phyloP scores from a whole-genome alignment of 1,140 invertebrate genomes.

The Medauroidea extradentata region DNA sequence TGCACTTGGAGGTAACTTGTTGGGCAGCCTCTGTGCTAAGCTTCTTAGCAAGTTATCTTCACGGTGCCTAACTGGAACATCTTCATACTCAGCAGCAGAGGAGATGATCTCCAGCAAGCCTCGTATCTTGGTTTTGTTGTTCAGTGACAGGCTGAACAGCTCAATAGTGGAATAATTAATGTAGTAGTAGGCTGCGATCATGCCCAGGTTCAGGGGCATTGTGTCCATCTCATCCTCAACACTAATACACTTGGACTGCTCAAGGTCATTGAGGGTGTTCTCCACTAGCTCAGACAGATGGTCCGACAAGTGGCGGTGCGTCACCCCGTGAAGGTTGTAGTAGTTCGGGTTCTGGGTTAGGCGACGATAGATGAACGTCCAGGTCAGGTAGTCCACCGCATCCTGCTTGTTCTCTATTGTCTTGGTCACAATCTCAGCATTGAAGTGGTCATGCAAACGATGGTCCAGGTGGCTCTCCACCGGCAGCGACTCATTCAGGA shows the following conservation, averaged over 20 bases:
- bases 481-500: conserved; percentile 94
- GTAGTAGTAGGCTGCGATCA: conserved; percentile 99
- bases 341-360: conserved; percentile 99
- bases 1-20: conserved; percentile 55
- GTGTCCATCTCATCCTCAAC: conserved; percentile 98
- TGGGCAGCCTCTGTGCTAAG: conserved; percentile 71
- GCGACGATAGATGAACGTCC: conserved; percentile 96
- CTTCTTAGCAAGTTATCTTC: conserved; percentile 88
- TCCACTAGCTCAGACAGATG: conserved; percentile 98
- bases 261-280: conserved; percentile 89
- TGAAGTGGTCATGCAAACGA: conserved; percentile 97
- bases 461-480: conserved; percentile 98
- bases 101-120: conserved; percentile 97
- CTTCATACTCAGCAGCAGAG: conserved; percentile 94
- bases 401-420: conserved; percentile 99
- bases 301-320: conserved; percentile 95
- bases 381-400: conserved; percentile 98
- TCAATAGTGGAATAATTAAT: conserved; percentile 99
- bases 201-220: conserved; percentile 93
- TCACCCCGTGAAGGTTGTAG: conserved; percentile 95
- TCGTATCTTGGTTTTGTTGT: conserved; percentile 95
- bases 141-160: conserved; percentile 94
- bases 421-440: conserved; percentile 99
- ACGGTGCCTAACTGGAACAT: conserved; percentile 88
- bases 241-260: conserved; percentile 97